Percentiles rank a stretch among this genome's conserved stretches.
These are phyloP conservation scores for Lepisosteus oculatus DNA, from an alignment of 2,113 vertebrate genomes.

Conservation along the genomic window DNA sequence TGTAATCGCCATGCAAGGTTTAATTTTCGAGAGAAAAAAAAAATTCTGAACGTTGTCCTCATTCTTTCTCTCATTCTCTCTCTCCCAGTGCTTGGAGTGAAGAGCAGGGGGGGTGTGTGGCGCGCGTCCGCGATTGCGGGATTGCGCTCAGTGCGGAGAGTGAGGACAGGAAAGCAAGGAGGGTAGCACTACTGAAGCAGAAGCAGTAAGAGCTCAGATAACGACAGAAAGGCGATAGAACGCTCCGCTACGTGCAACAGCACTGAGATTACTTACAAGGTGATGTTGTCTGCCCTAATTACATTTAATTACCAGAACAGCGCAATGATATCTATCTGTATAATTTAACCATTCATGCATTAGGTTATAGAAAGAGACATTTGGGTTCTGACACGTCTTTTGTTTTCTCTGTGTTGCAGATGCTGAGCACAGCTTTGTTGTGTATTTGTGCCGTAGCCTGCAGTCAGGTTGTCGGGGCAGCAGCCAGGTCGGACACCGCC, in stretches of 20 bases:
- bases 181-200: slow-evolving; percentile 6
- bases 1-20: no score
- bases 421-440: slow-evolving; percentile 77
- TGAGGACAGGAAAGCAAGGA: background rate
- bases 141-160: background rate
- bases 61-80: slow-evolving; percentile 5
- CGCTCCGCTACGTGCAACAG: slow-evolving; percentile 54
- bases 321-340: no score
- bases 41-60: no score
- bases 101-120: slow-evolving; percentile 1
- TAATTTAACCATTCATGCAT: no score
- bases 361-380: no score
- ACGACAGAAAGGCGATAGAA: slow-evolving; percentile 46
- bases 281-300: slow-evolving; percentile 24
- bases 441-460: slow-evolving; percentile 77
- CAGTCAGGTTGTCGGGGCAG: slow-evolving; percentile 65
- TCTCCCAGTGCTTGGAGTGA: slow-evolving; percentile 10
- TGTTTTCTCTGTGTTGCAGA: slow-evolving; percentile 74
- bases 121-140: background rate
- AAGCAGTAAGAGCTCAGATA: slow-evolving; percentile 25
- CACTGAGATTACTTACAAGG: slow-evolving; percentile 34
- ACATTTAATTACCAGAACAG: background rate
- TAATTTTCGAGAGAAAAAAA: no score
- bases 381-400: slow-evolving; percentile 23
- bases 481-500: slow-evolving; percentile 77